Percentiles rank a stretch among this genome's conserved stretches.
Conservation (phyloP, 1,140 invertebrate genomes). For the Orius laevigatus region DNA sequence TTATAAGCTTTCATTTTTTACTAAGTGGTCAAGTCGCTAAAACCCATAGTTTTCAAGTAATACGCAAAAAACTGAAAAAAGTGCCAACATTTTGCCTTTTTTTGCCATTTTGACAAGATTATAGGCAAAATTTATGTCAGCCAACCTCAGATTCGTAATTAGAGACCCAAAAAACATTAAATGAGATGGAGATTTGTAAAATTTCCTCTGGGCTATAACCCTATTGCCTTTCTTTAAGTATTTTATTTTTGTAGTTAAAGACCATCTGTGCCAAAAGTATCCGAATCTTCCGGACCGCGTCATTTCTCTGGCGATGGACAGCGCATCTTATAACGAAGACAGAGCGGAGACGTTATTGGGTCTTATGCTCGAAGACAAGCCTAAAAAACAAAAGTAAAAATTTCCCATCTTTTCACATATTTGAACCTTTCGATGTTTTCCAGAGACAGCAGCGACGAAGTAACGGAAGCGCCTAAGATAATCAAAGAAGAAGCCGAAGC, state of each 20-base stretch:
- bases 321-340: constrained; percentile 66
- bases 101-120: no score
- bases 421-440: background rate
- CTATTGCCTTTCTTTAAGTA: background rate
- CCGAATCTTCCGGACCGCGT: constrained; percentile 58
- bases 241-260: constrained; percentile 43
- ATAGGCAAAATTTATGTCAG: no score
- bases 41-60: no score
- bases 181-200: no score
- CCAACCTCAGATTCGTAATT: no score
- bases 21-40: no score
- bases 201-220: background rate
- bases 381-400: constrained; percentile 15
- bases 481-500: constrained; percentile 11
- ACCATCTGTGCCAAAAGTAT: constrained; percentile 53
- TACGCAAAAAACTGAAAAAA: no score
- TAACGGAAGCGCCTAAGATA: constrained; percentile 7
- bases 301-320: constrained; percentile 69
- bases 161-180: no score
- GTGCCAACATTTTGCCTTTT: no score
- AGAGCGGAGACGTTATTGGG: constrained; percentile 57
- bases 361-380: constrained; percentile 43
- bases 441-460: constrained; percentile 8
- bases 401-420: background rate
- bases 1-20: no score